phyloP scores from a whole-genome alignment of 2,113 vertebrate genomes.

The Eonycteris spelaea region DNA sequence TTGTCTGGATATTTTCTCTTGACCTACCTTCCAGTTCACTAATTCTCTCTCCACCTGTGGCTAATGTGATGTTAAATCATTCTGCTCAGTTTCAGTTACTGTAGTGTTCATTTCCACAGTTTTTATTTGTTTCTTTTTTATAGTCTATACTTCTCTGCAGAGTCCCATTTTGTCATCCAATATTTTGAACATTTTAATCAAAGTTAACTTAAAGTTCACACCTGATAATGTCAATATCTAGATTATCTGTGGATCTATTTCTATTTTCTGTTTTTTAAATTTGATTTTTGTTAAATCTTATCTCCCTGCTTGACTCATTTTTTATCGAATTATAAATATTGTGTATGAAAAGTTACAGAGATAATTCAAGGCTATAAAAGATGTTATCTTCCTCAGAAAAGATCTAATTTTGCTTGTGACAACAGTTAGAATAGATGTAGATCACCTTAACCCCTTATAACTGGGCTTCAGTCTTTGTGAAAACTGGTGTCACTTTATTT shows the following conservation, averaged over 20 bases:
- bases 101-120: background rate
- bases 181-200: background rate
- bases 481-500: background rate
- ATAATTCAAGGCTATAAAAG: background rate
- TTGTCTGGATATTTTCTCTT: background rate
- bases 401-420: background rate
- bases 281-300: background rate
- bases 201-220: background rate
- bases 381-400: background rate
- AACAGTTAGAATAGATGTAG: background rate
- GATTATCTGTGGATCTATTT: background rate
- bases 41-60: background rate
- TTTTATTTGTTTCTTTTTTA: background rate
- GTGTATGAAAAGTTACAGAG: background rate
- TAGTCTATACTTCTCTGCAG: background rate
- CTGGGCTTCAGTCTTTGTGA: background rate
- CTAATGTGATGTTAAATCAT: background rate
- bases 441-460: background rate
- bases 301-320: background rate
- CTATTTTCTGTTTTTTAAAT: background rate
- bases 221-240: background rate
- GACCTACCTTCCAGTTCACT: background rate
- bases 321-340: background rate
- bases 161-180: background rate
- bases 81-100: background rate